These are phyloP conservation scores for Aspiorhynchus laticeps DNA, from an alignment of 2,113 vertebrate genomes.

Conservation along the genomic window DNA sequence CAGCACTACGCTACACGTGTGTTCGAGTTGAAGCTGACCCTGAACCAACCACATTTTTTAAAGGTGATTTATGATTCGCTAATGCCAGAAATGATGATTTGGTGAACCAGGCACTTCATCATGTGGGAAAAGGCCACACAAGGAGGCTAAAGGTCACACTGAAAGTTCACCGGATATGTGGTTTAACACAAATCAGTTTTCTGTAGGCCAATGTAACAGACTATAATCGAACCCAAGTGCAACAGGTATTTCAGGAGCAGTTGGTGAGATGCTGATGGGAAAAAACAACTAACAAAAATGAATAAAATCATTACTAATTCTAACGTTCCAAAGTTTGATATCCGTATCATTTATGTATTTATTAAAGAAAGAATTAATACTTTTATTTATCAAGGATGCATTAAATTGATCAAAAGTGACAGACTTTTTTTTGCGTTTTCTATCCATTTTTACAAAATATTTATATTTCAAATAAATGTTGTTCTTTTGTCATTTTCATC, in stretches of 20 bases:
- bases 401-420: background rate
- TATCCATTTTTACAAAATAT: too few species aligned
- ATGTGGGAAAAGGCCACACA: conserved; percentile 27
- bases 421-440: too few species aligned
- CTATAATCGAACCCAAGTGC: background rate
- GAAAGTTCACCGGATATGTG: conserved; percentile 17
- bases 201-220: background rate
- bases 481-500: background rate
- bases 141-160: conserved; percentile 32
- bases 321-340: background rate
- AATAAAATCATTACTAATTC: background rate
- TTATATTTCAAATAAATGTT: background rate
- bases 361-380: background rate
- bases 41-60: background rate
- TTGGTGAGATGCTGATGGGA: background rate
- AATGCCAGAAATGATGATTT: conserved; percentile 33
- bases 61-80: conserved; percentile 31
- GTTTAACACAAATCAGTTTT: conserved; percentile 23
- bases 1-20: background rate
- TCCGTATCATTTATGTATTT: background rate
- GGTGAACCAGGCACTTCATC: conserved; percentile 34
- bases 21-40: conserved; percentile 14
- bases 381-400: background rate
- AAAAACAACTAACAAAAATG: background rate
- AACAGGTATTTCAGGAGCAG: background rate